Percentiles rank a stretch among this genome's conserved stretches.
phyloP scores from a whole-genome alignment of 2,113 vertebrate genomes.

The Chaenocephalus aceratus region DNA sequence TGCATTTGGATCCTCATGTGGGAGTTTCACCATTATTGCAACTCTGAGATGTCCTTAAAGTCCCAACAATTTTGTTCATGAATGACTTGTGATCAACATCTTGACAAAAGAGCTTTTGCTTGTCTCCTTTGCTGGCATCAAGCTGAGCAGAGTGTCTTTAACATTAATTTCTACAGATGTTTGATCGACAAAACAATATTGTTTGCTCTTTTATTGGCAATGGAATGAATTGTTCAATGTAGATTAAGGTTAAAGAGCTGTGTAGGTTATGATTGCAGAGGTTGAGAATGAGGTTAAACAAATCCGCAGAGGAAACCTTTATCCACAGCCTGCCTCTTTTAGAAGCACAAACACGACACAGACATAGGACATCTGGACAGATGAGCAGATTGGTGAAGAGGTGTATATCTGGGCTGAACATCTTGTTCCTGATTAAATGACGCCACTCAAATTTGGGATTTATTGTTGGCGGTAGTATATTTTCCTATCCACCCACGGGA shows the following conservation, averaged over 20 bases:
- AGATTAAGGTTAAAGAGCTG: slow-evolving; percentile 19
- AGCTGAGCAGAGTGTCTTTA: slow-evolving; percentile 1
- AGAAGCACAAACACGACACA: slow-evolving; percentile 14
- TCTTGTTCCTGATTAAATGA: slow-evolving; percentile 50
- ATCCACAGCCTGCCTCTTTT: slow-evolving; percentile 29
- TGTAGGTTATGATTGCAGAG: slow-evolving; percentile 10
- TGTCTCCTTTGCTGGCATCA: not conserved
- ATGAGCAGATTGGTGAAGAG: slow-evolving; percentile 16
- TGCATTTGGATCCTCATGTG: not conserved
- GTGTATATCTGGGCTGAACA: slow-evolving; percentile 50
- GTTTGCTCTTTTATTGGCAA: not conserved
- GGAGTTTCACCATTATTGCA: slow-evolving; percentile 15
- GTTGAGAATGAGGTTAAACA: slow-evolving; percentile 28
- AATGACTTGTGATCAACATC: not conserved
- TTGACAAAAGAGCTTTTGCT: not conserved
- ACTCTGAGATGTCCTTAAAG: not conserved
- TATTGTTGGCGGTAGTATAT: slow-evolving; percentile 17
- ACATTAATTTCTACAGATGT: slow-evolving; percentile 14
- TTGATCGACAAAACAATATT: slow-evolving; percentile 12
- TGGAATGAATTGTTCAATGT: not conserved
- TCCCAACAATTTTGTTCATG: not conserved
- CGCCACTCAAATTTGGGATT: slow-evolving; percentile 23
- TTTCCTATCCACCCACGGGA: slow-evolving; percentile 26
- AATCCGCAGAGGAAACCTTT: slow-evolving; percentile 18
- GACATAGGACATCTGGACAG: slow-evolving; percentile 56